Base-by-base conservation (phyloP, 2,113 vertebrate genomes). In the Ceyx melanurus region DNA sequence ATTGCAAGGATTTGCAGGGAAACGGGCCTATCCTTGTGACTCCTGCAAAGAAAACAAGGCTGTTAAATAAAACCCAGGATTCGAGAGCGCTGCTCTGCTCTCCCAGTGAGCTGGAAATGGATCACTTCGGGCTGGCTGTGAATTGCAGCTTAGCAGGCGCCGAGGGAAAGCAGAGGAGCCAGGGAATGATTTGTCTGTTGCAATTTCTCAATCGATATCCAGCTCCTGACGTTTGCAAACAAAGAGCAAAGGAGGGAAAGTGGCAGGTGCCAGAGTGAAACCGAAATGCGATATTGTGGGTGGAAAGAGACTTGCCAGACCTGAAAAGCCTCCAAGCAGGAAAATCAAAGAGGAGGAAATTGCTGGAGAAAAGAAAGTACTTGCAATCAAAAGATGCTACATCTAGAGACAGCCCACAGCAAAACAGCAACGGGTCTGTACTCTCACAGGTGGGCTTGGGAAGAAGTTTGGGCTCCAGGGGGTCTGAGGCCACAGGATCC, bases 251-350 rank as follows among this genome's bases (percentile, higher is more conserved):
- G 74, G 83, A 90, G 85, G 71, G 74, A 93, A 87, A 68, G 58
- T 51, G 76, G 65, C 91, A 93, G 92, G 97, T 94, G 95, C 94
- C 89, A 68, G 78, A 92, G 77, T 1, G 53, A 96, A 92, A 85
- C 76, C 48, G 33, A 92, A 91, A 95, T 78, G 76, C 73, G 92
- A 91, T 89, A 91, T 23, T 85, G 83, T 92, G 94, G 84, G 96
- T 94, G 82, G 89, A 95, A 80, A 95, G 88, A 94, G 92, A 66
- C 94, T 90, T 90, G 80, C 80, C 74, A 68, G 93, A 91, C 93
- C 90, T 85, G 92, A 97, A 96, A 89, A 93, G 80, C 65, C 87
- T 95, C 89, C 87, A 88, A 89, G 85, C 67, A 89, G 42, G 12
- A 82, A 92, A 95, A 93, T 75, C 80, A 80, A 90, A 78, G 48